These are phyloP conservation scores for Pipra filicauda DNA, from an alignment of 2,113 vertebrate genomes.

Conservation along the genomic window DNA sequence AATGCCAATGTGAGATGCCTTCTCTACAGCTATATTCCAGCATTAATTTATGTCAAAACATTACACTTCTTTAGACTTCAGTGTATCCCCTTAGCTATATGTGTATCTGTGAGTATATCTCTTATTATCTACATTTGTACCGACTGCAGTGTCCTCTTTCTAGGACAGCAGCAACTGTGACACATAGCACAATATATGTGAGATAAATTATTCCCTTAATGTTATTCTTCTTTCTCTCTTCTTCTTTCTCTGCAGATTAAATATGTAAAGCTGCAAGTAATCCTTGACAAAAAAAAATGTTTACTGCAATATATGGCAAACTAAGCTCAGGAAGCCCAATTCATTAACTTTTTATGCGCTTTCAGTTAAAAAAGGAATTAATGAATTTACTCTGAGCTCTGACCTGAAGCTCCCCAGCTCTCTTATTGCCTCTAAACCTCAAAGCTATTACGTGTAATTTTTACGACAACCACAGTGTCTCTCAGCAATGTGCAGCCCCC, in stretches of 20 bases:
- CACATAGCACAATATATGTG: background rate
- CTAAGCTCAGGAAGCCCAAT: background rate
- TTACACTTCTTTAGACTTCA: background rate
- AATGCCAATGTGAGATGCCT: background rate
- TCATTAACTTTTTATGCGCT: slow-evolving; percentile 51
- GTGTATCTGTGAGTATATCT: background rate
- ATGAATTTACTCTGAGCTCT: slow-evolving; percentile 59
- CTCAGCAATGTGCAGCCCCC: background rate
- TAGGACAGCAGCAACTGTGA: background rate
- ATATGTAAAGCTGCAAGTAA: slow-evolving; percentile 3
- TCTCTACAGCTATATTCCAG: background rate
- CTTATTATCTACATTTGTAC: background rate
- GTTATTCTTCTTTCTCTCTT: background rate
- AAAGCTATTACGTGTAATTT: slow-evolving; percentile 32
- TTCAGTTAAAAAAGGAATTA: slow-evolving; percentile 45
- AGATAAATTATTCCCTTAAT: background rate
- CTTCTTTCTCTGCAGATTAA: slow-evolving; percentile 26
- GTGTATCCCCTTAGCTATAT: background rate
- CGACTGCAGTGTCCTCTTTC: background rate
- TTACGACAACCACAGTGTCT: background rate
- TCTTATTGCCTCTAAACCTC: slow-evolving; percentile 39
- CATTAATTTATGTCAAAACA: background rate
- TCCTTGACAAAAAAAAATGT: background rate
- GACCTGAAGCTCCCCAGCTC: slow-evolving; percentile 31
- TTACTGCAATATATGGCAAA: slow-evolving; percentile 7